Conservation (phyloP, 2,797 vertebrate genomes). For the Luscinia luscinia region DNA sequence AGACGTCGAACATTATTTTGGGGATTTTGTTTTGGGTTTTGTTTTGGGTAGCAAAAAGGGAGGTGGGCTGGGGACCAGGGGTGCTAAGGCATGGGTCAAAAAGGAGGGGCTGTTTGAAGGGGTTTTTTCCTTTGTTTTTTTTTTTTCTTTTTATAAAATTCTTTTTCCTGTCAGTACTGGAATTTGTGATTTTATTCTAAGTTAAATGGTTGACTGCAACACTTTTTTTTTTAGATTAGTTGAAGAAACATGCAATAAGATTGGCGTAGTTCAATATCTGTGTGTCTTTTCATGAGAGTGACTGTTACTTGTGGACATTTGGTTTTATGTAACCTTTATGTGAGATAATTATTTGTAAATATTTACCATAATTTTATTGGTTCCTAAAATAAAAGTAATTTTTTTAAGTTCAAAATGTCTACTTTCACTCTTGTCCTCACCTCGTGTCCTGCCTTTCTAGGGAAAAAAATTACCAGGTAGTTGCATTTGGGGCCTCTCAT, state of each 20-base stretch:
- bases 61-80: constrained; percentile 38
- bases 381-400: constrained; percentile 99
- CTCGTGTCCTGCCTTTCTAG: not conserved
- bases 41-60: constrained; percentile 65
- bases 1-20: constrained; percentile 90
- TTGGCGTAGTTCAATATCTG: constrained; percentile 90
- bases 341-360: constrained; percentile 99
- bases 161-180: constrained; percentile 82
- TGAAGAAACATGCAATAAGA: constrained; percentile 88
- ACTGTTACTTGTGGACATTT: constrained; percentile 97
- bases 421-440: constrained; percentile 43
- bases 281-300: constrained; percentile 96
- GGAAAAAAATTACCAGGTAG: not conserved
- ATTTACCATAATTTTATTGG: constrained; percentile 99
- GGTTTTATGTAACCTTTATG: constrained; percentile 98
- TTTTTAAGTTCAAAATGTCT: constrained; percentile 90
- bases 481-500: not conserved
- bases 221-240: constrained; percentile 90
- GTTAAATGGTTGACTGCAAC: constrained; percentile 92
- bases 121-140: constrained; percentile 54
- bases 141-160: not conserved
- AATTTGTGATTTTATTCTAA: constrained; percentile 92
- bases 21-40: constrained; percentile 66
- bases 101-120: constrained; percentile 36
- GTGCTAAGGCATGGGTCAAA: constrained; percentile 62